Evolutionary conservation across 2,888 invertebrate species (phyloP).

Genomic region (Leptopilina syphax): DNA sequence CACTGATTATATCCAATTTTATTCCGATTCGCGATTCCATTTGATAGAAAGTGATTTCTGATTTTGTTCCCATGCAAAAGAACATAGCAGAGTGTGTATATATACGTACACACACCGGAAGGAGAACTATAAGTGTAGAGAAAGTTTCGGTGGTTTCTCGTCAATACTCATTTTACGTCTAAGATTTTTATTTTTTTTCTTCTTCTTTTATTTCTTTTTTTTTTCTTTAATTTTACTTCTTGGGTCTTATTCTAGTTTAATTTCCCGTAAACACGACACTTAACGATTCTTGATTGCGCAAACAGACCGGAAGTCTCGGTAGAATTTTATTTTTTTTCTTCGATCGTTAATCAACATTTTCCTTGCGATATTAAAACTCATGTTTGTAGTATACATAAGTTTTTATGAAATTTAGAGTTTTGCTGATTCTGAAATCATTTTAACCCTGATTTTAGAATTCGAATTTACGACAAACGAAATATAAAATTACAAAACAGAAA

Average conservation of each 20-base stretch:
- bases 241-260: constrained; percentile 1
- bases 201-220: not conserved
- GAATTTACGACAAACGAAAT: no score
- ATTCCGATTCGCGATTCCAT: not conserved
- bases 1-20: constrained; percentile 4
- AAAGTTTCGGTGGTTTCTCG: constrained; percentile 34
- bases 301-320: not conserved
- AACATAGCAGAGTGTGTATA: not conserved
- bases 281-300: not conserved
- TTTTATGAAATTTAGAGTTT: no score
- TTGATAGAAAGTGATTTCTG: constrained; percentile 35
- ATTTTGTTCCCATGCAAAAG: constrained; percentile 27
- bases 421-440: no score
- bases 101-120: no score
- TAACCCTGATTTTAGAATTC: no score
- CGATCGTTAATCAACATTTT: not conserved
- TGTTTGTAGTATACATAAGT: no score
- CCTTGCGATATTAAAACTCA: not conserved
- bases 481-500: no score
- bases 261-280: constrained; percentile 10
- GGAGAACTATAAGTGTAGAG: not conserved
- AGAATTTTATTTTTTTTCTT: not conserved
- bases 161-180: not conserved
- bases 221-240: not conserved
- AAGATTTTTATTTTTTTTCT: not conserved